Evolutionary conservation across 2,797 vertebrate species (phyloP).

Genomic region (Naso thynnoides): DNA sequence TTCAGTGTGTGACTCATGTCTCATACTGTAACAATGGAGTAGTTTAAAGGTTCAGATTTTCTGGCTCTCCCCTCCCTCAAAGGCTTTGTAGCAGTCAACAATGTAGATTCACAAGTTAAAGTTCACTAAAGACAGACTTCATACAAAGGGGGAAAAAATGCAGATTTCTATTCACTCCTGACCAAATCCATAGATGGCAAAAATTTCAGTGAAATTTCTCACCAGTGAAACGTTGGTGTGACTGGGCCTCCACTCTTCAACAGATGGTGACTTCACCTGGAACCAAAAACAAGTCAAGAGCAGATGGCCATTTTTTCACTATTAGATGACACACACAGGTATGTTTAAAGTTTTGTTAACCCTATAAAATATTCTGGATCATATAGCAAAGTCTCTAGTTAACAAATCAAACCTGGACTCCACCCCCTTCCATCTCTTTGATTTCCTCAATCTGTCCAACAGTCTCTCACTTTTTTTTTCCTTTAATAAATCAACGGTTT

Average conservation of each 20-base stretch:
- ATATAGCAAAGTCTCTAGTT: not conserved
- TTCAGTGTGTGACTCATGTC: too few relatives aligned
- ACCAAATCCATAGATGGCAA: not conserved
- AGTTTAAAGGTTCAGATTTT: not conserved
- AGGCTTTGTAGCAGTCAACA: not conserved
- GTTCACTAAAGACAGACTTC: not conserved
- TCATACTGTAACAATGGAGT: too few relatives aligned
- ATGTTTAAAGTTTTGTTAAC: conserved; percentile 8
- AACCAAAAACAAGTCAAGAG: conserved; percentile 4
- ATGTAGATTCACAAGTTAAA: not conserved
- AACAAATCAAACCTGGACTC: not conserved
- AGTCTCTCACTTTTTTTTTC: not conserved
- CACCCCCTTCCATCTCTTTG: not conserved
- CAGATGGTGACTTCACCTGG: conserved; percentile 32
- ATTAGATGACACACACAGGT: not conserved
- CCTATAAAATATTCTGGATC: not conserved
- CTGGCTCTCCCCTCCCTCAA: not conserved
- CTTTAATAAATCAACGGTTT: not conserved
- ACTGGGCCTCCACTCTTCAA: conserved; percentile 8
- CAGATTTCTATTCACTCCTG: not conserved
- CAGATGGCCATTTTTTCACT: conserved; percentile 29
- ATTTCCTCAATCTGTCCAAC: not conserved
- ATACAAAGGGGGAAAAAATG: too few relatives aligned
- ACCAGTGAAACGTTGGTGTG: not conserved
- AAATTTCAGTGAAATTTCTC: not conserved